Evolutionary conservation across 1,140 invertebrate genomes (phyloP).

Genomic region (Drepana arcuata): DNA sequence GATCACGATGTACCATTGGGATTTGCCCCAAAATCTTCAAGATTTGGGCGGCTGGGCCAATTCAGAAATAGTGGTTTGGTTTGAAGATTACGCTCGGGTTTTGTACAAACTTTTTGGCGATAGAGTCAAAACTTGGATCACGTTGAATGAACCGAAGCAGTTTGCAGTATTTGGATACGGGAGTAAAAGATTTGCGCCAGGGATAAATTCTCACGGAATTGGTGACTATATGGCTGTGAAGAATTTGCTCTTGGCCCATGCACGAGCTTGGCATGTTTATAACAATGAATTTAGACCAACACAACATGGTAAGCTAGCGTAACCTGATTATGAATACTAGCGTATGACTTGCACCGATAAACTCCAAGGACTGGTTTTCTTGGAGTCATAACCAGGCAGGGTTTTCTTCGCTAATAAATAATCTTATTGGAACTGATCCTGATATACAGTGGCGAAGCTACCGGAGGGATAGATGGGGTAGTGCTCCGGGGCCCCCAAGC

Average conservation of each 20-base stretch:
- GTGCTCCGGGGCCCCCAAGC: too few relatives aligned
- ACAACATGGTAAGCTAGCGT: constrained; percentile 70
- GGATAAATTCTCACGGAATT: constrained; percentile 38
- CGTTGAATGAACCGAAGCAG: constrained; percentile 64
- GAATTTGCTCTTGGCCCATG: constrained; percentile 73
- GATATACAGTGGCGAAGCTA: too few relatives aligned
- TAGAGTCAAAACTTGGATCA: constrained; percentile 61
- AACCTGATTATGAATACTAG: too few relatives aligned
- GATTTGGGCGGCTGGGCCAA: constrained; percentile 55
- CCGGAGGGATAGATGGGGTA: too few relatives aligned
- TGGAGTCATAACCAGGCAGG: too few relatives aligned
- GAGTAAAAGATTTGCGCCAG: constrained; percentile 40
- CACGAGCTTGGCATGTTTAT: constrained; percentile 75
- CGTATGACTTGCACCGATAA: too few relatives aligned
- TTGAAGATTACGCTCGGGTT: constrained; percentile 57
- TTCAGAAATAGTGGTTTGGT: constrained; percentile 55
- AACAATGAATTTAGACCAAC: constrained; percentile 70
- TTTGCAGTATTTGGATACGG: constrained; percentile 46
- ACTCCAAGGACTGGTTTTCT: too few relatives aligned
- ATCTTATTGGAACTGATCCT: too few relatives aligned
- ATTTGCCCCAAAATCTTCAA: constrained; percentile 50
- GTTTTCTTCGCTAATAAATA: too few relatives aligned
- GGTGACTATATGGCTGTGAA: constrained; percentile 65
- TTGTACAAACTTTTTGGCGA: constrained; percentile 60
- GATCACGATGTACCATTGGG: constrained; percentile 59